Evolutionary conservation across 2,113 vertebrate species (phyloP).

Genomic region (Tonatia bakeri): DNA sequence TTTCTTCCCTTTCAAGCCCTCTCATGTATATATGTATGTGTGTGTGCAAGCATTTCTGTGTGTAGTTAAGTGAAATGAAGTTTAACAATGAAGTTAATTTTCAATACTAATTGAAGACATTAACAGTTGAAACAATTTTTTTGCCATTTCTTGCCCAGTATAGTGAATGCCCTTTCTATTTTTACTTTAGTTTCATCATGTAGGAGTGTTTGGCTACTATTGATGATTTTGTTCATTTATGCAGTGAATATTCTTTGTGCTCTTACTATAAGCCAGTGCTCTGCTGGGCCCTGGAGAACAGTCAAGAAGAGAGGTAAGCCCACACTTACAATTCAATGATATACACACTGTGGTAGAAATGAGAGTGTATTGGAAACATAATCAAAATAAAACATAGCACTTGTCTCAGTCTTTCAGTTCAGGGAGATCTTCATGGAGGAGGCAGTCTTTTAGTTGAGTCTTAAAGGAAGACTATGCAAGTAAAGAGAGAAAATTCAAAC

Average conservation of each 20-base stretch:
- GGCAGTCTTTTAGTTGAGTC: background rate
- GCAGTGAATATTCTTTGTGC: background rate
- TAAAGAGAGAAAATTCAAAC: background rate
- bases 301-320: background rate
- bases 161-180: background rate
- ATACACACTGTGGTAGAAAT: background rate
- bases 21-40: background rate
- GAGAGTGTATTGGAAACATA: background rate
- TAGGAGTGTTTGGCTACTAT: background rate
- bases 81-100: background rate
- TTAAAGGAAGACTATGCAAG: background rate
- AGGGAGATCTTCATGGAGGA: background rate
- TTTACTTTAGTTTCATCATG: background rate
- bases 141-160: background rate
- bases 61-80: background rate
- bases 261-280: background rate
- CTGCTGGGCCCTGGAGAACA: background rate
- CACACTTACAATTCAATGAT: background rate
- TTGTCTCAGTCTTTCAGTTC: background rate
- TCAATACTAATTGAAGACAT: background rate
- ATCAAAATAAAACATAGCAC: background rate
- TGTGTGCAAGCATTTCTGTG: background rate
- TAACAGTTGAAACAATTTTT: background rate
- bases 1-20: background rate
- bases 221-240: background rate